A percentile compares a stretch with the other conserved stretches of the same genome.
These are phyloP conservation scores for Remorina albescens DNA, from an alignment of 2,797 vertebrate species.

Conservation along the genomic window DNA sequence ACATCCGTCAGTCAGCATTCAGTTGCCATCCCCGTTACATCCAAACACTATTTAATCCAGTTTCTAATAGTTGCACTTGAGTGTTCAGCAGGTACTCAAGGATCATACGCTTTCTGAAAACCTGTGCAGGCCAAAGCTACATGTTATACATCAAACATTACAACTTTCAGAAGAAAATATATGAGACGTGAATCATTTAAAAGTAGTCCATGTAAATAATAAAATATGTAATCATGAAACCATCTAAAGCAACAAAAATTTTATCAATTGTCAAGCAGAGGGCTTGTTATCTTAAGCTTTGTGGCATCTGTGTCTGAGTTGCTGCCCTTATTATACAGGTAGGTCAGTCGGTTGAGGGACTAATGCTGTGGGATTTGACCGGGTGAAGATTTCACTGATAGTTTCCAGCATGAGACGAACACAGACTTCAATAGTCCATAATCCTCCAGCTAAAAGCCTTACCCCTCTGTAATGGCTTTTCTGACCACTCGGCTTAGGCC, in stretches of 20 bases:
- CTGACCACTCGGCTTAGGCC: conserved; percentile 76
- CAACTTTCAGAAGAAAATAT: background rate
- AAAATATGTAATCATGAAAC: no score
- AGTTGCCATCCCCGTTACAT: conserved; percentile 11
- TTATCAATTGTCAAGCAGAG: background rate
- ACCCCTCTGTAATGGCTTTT: conserved; percentile 83
- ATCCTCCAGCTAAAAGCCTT: conserved; percentile 76
- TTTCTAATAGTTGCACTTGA: conserved; percentile 12
- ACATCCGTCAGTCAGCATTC: conserved; percentile 39
- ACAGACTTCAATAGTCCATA: conserved; percentile 80
- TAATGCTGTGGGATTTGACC: conserved; percentile 82
- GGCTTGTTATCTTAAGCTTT: conserved; percentile 33
- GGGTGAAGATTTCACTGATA: conserved; percentile 83
- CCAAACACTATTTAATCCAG: conserved; percentile 30
- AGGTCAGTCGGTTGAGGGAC: conserved; percentile 66
- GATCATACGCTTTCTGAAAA: background rate
- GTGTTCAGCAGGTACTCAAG: conserved; percentile 20
- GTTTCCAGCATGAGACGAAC: conserved; percentile 77
- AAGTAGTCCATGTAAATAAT: background rate
- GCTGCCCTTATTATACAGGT: conserved; percentile 60
- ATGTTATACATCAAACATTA: background rate
- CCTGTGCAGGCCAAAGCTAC: background rate
- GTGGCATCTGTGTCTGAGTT: conserved; percentile 35
- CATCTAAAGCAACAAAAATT: background rate
- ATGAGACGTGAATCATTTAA: background rate